Conservation (phyloP, 2,888 invertebrate genomes). For the Microchrysa polita region DNA sequence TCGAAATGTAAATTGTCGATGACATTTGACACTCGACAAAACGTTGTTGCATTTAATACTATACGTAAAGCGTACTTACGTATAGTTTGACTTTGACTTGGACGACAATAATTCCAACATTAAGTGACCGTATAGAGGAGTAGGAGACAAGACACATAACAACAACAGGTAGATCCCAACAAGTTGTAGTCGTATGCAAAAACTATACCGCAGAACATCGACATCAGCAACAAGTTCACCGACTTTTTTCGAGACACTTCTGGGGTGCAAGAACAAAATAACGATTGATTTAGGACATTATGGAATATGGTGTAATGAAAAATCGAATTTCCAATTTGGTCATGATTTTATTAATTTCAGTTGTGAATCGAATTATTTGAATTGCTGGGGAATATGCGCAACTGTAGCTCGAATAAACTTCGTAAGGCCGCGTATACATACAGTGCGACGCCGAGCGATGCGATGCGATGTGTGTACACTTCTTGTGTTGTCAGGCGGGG, state of each 20-base stretch:
- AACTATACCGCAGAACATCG: too few relatives aligned
- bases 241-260: conserved; percentile 26
- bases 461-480: too few relatives aligned
- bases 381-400: too few relatives aligned
- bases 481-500: too few relatives aligned
- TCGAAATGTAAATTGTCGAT: conserved; percentile 48
- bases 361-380: too few relatives aligned
- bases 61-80: neutral
- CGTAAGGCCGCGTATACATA: too few relatives aligned
- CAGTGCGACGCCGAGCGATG: too few relatives aligned
- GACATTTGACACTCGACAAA: conserved; percentile 48
- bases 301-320: conserved; percentile 19
- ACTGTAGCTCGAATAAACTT: too few relatives aligned
- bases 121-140: neutral
- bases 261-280: neutral
- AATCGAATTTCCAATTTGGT: conserved; percentile 32
- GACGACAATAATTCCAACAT: neutral
- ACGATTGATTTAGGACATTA: conserved; percentile 7
- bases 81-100: neutral
- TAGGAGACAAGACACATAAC: too few relatives aligned
- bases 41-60: conserved; percentile 32
- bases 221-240: conserved; percentile 29
- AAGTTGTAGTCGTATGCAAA: neutral
- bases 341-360: too few relatives aligned
- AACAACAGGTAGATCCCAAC: conserved; percentile 31